Evolutionary conservation across 2,113 vertebrate genomes (phyloP).

Genomic region (Saguinus midas): DNA sequence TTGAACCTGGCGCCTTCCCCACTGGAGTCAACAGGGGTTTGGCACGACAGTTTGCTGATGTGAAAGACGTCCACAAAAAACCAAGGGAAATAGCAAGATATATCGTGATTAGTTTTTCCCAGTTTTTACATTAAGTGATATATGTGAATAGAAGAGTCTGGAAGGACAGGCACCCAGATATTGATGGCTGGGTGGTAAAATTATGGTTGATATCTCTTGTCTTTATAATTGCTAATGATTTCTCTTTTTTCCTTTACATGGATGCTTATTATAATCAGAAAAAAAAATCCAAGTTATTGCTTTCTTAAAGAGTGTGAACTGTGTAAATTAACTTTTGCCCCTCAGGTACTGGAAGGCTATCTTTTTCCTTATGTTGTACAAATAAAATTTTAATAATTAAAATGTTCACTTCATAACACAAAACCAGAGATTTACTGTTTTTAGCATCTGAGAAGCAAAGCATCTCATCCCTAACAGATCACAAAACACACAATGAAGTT

Average conservation of each 20-base stretch:
- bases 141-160: not conserved
- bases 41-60: not conserved
- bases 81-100: not conserved
- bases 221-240: not conserved
- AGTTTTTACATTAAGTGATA: not conserved
- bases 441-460: not conserved
- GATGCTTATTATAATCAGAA: not conserved
- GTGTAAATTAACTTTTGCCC: not conserved
- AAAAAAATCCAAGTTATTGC: not conserved
- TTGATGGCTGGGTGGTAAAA: not conserved
- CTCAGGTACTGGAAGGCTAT: not conserved
- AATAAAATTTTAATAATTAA: not conserved
- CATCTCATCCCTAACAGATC: not conserved
- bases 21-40: no score
- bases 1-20: no score
- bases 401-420: not conserved
- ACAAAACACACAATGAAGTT: not conserved
- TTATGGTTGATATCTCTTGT: not conserved
- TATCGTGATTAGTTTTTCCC: not conserved
- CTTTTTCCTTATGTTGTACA: not conserved
- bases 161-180: not conserved
- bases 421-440: not conserved
- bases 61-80: not conserved
- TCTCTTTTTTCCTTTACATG: not conserved
- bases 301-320: not conserved